Evolutionary conservation across 2,113 vertebrate genomes (phyloP).

Genomic region (Protomyctophum bolini): DNA sequence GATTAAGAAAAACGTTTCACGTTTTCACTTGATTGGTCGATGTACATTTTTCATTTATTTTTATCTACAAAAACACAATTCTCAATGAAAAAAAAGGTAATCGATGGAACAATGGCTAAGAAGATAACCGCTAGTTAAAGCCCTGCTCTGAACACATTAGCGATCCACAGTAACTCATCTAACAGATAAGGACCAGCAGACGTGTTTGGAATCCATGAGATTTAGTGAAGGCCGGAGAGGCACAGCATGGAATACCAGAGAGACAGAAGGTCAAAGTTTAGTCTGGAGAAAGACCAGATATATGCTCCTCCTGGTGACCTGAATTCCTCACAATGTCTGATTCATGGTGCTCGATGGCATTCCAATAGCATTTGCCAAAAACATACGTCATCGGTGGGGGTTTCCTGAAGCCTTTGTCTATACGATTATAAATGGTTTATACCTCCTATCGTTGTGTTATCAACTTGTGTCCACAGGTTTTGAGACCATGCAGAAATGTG

Average conservation of each 20-base stretch:
- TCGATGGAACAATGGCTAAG: too few relatives aligned
- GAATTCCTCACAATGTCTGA: background rate
- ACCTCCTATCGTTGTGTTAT: background rate
- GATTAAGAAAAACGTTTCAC: too few relatives aligned
- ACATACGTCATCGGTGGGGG: constrained; percentile 6
- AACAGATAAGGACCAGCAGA: background rate
- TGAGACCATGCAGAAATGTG: background rate
- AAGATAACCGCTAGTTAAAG: too few relatives aligned
- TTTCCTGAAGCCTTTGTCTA: background rate
- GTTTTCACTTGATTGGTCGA: too few relatives aligned
- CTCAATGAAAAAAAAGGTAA: too few relatives aligned
- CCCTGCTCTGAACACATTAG: constrained; percentile 13
- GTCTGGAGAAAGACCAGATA: constrained; percentile 22
- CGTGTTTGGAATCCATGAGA: constrained; percentile 30
- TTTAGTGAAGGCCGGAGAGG: background rate
- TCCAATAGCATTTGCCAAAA: background rate
- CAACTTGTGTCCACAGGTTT: background rate
- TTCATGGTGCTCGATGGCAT: background rate
- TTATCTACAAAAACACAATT: background rate
- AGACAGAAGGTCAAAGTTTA: constrained; percentile 27
- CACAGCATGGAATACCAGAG: constrained; percentile 3
- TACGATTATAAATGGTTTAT: background rate
- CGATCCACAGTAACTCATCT: constrained; percentile 6
- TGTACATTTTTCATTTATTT: too few relatives aligned
- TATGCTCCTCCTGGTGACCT: background rate